phyloP scores from a whole-genome alignment of 2,888 invertebrate species.

The Thalpophila matura region DNA sequence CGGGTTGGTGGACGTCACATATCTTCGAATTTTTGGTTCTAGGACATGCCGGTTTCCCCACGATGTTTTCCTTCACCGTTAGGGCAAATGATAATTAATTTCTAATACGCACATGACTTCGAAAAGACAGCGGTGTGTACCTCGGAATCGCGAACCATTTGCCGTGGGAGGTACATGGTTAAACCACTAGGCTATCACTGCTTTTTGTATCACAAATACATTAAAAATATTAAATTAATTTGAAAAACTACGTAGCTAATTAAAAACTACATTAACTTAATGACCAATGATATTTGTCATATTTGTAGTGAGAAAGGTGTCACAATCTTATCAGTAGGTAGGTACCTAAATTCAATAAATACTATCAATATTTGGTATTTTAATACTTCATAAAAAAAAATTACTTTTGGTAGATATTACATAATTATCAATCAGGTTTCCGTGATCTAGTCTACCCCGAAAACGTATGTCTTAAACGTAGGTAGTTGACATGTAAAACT shows the following conservation, averaged over 20 bases:
- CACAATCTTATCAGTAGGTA: slow-evolving; percentile 31
- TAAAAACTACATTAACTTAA: not conserved
- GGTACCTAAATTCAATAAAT: slow-evolving; percentile 43
- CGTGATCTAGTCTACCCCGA: too few species aligned
- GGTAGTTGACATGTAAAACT: not conserved
- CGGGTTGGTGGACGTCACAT: too few species aligned
- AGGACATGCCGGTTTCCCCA: too few species aligned
- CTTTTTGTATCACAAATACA: too few species aligned
- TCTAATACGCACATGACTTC: too few species aligned
- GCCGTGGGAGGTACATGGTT: too few species aligned
- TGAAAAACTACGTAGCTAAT: not conserved
- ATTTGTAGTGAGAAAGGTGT: slow-evolving; percentile 13
- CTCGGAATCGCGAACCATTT: too few species aligned
- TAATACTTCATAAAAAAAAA: slow-evolving; percentile 70
- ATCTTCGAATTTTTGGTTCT: too few species aligned
- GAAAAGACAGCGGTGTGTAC: too few species aligned
- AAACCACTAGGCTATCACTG: too few species aligned
- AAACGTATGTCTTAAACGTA: not conserved
- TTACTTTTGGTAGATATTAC: slow-evolving; percentile 53
- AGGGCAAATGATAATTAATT: too few species aligned
- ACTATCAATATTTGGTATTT: slow-evolving; percentile 73
- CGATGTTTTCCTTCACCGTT: too few species aligned
- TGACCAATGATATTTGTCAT: slow-evolving; percentile 13
- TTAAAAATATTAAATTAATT: not conserved
- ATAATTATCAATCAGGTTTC: not conserved